Evolutionary conservation across 2,797 vertebrate genomes (phyloP), one percentile per base, ranked within the genome.

Genomic region (Galago senegalensis): DNA sequence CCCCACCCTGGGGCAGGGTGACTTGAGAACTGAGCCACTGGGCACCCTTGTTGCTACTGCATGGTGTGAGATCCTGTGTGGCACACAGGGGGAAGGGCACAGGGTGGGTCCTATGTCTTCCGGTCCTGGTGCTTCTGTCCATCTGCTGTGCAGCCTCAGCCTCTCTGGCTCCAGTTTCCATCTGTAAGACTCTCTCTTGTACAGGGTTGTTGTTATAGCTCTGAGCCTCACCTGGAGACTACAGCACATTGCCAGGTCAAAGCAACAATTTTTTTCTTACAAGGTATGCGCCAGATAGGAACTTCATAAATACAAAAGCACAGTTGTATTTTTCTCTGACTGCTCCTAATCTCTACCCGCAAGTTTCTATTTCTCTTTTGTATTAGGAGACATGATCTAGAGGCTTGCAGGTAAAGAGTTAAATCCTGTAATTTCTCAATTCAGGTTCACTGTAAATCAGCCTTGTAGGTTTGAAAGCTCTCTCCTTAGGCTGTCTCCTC

Each of bases 381-480:
- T 34, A 53, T 13, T 29, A 25, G n/a, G 7, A 87, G 88, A 91
- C 2, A 7, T 16, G 34, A 91, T 58, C 37, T 60, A 76, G 17
- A 14, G 61, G 58, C 40, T 65, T 81, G 81, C 65, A 76, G 29
- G 14, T 27, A 25, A n/a, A 89, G 12, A 34, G 37, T 80, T 31
- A 72, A 95, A 77, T 89, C 49, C 29, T 20, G 4, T 90, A 2
- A 56, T 63, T 91, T 84, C 69, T 82, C 12, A 31, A 34, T 40
- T 60, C 29, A 23, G 27, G n/a, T 34, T 67, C 40, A 56, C 5
- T 49, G 11, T 49, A 56, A 67, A 43, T 65, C 60, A 81, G 43
- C 53, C 69, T 67, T 43, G 76, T 23, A 27, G 13, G 17, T 11
- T 43, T 23, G 60, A 75, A 69, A 67, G 2, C 29, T 5, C 21